Percentiles rank a stretch among this genome's conserved stretches.
Evolutionary conservation across 2,888 invertebrate species (phyloP).

Genomic region (Periphyllus acericola): DNA sequence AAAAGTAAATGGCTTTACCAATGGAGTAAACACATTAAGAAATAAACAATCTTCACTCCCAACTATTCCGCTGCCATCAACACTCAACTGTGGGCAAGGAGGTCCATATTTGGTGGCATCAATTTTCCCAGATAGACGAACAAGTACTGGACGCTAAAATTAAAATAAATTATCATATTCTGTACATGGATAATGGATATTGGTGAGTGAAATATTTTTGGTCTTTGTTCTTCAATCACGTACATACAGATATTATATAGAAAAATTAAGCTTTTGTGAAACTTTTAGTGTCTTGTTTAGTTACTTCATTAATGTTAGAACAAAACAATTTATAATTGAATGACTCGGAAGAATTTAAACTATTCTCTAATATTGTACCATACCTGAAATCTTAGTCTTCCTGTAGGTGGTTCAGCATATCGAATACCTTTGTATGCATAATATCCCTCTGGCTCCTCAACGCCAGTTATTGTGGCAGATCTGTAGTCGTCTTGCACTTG

Average conservation of each 20-base stretch:
- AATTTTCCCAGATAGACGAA: constrained; percentile 70
- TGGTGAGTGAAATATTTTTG: background rate
- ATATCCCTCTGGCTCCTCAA: constrained; percentile 71
- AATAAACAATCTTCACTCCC: constrained; percentile 79
- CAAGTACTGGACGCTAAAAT: constrained; percentile 70
- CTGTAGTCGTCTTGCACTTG: constrained; percentile 74
- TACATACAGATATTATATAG: background rate
- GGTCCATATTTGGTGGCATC: constrained; percentile 72
- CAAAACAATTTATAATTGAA: background rate
- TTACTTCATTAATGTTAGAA: background rate
- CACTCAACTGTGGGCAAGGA: constrained; percentile 74
- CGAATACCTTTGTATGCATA: constrained; percentile 80
- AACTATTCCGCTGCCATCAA: constrained; percentile 66
- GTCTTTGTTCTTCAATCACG: background rate
- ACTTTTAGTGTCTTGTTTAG: background rate
- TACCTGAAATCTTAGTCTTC: constrained; percentile 72
- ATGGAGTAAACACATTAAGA: constrained; percentile 79
- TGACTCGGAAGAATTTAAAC: background rate
- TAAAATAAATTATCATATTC: background rate
- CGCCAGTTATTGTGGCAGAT: constrained; percentile 68
- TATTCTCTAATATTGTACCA: constrained; percentile 24
- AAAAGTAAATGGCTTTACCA: constrained; percentile 63
- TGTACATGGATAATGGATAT: background rate
- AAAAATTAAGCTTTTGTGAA: background rate
- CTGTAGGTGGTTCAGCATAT: constrained; percentile 74